phyloP scores from a whole-genome alignment of 2,797 vertebrate species.

The Liasis olivaceus region DNA sequence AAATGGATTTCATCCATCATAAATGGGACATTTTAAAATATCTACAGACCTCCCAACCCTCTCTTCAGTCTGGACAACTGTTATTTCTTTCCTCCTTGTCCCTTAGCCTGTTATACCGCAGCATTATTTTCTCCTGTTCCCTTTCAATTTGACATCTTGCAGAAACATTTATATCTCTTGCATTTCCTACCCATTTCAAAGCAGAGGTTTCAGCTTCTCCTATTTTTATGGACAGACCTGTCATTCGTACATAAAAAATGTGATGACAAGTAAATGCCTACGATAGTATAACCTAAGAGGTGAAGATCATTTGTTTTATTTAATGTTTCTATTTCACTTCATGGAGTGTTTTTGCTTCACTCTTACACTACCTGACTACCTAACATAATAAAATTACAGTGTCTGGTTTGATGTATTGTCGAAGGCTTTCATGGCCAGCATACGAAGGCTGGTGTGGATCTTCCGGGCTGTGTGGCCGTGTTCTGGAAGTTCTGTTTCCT shows the following conservation, averaged over 20 bases:
- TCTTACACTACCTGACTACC: neutral
- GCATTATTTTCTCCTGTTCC: conserved; percentile 42
- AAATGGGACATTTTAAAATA: neutral
- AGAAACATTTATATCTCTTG: conserved; percentile 3
- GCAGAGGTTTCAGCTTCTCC: conserved; percentile 48
- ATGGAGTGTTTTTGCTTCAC: conserved; percentile 5
- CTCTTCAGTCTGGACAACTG: neutral
- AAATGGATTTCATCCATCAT: conserved; percentile 30
- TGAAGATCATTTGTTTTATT: conserved; percentile 18
- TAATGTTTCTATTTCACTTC: conserved; percentile 13
- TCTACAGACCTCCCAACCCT: neutral
- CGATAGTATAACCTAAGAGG: conserved; percentile 45
- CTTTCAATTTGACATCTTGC: conserved; percentile 41
- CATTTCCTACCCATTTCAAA: conserved; percentile 51
- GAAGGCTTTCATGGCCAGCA: too few species aligned
- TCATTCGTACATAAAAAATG: conserved; percentile 54
- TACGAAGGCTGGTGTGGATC: too few species aligned
- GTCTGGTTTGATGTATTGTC: too few species aligned
- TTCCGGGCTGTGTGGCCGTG: too few species aligned
- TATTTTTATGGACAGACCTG: conserved; percentile 58
- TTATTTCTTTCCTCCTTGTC: neutral
- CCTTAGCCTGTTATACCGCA: conserved; percentile 17
- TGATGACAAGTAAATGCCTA: conserved; percentile 56
- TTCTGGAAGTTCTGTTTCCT: too few species aligned
- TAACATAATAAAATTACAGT: conserved; percentile 6